Base-by-base conservation (phyloP, 2,113 vertebrate genomes). In the Tragelaphus buxtoni region DNA sequence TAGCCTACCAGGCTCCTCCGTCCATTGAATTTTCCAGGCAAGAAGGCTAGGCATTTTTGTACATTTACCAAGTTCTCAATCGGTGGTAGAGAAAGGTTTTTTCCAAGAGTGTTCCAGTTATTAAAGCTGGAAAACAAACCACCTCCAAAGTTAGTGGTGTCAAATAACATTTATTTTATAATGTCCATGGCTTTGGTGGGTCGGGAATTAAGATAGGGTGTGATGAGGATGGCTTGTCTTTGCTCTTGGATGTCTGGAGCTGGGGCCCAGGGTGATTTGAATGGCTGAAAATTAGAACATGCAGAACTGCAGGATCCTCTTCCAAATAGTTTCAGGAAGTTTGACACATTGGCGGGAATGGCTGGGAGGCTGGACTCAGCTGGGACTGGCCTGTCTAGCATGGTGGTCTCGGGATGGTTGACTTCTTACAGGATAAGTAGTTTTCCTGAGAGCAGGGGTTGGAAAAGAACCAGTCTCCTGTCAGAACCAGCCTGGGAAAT, bases 101-200 rank as follows among this genome's bases (percentile, higher is more conserved):
- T 77, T 77, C 42, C 63, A 77, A 77, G 30, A 91, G 39, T 95
- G 28, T 94, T 77, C 30, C 32, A 39, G 9, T 89, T 94, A 55
- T 11, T 88, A 79, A 90, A 94, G 49, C 53, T 77, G n/a, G 22
- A 42, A 93, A 84, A 90, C 76, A 93, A 96, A 95, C 24, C 26
- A 51, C 4, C 45, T 10, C 60, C 84, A 79, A 90, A 92, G 10
- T 79, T 89, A 89, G 6, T 87, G 20, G 13, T 83, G 9, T 92
- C 86, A 97, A 95, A 93, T 94, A 61, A 65, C 17, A 88, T 9
- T 55, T 53, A 88, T 91, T 91, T 88, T 65, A 53, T 94, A 88
- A 51, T 79, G 39, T 8, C 90, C 2, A 30, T 81, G 42, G 63
- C 69, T 76, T 94, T 18, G 96, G 18, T 93, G 49, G 32, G n/a